Conservation (phyloP, 2,888 invertebrate genomes). For the Ferrisia virgata region DNA sequence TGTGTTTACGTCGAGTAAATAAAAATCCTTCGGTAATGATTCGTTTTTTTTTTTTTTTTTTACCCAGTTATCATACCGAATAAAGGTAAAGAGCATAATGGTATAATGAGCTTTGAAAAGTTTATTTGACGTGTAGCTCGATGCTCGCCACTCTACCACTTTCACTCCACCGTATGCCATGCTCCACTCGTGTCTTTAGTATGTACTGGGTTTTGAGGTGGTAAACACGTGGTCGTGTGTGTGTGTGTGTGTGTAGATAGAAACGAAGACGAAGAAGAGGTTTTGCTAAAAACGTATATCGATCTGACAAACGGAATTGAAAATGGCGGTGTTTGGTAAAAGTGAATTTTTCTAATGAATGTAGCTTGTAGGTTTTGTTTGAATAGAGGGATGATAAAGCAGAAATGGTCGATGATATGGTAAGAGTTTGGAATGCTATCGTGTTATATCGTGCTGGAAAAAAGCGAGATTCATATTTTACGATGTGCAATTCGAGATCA, state of each 20-base stretch:
- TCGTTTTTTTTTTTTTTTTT: no score
- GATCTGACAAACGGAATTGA: not conserved
- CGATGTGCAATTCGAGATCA: no score
- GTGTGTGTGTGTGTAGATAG: not conserved
- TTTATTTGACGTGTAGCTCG: not conserved
- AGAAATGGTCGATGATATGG: no score
- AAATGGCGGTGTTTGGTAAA: not conserved
- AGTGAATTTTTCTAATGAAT: not conserved
- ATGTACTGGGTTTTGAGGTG: no score
- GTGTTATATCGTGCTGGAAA: no score
- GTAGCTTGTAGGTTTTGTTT: not conserved
- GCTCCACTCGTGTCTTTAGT: no score
- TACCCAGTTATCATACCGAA: not conserved
- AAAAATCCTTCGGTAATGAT: not conserved
- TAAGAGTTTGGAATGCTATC: no score
- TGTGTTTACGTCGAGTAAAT: conserved; percentile 11
- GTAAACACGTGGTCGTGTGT: not conserved
- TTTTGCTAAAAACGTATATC: not conserved
- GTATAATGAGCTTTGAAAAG: conserved; percentile 1
- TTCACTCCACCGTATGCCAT: no score
- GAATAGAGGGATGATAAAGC: no score
- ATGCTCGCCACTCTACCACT: not conserved
- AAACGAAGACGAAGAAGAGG: not conserved
- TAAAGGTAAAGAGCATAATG: conserved; percentile 12
- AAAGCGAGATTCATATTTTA: no score